Evolutionary conservation across 2,797 vertebrate species (phyloP), one percentile per base, ranked within the genome.

Genomic region (Pseudochirops corinnae): DNA sequence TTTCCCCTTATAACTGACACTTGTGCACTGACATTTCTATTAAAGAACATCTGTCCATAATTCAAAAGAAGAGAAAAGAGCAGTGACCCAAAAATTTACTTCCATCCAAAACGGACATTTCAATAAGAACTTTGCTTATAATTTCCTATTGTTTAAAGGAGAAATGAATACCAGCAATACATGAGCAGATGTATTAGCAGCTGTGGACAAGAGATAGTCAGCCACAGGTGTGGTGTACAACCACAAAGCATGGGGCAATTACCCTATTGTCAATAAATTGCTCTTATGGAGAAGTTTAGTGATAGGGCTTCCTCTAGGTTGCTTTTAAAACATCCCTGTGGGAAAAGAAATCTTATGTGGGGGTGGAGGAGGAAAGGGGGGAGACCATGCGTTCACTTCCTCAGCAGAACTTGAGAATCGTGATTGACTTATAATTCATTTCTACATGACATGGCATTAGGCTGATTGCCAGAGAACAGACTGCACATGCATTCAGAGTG

Each of bases 341-440:
- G 91, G 94, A 91, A 90, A 94, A 90, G 2, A 93, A 87, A 56
- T 93, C 91, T 93, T 95, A 90, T 39, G 74, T 5, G 55, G 53
- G 31, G 26, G 91, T 13, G 92, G 31, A 29, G 91, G 93, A 96
- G 56, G 53, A 52, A 50, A 94, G 11, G 90, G 29, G 31, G 91
- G 93, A 96, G 87, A 60, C 46, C 60, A 94, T 90, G 82, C 97
- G 94, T 96, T 92, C 74, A 94, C 97, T 97, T 93, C 90, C 90
- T 39, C 14, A 90, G 92, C 29, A 92, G 74, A 97, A 91, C 33
- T 90, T 60, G 58, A 97, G 90, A 96, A 56, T 96, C 56, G 87
- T 91, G 92, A 96, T 87, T 97, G 95, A 95, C 74, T 91, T 95
- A 90, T 57, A 95, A 96, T 97, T 96, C 97, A 93, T 96, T 95